phyloP scores from a whole-genome alignment of 2,797 vertebrate genomes.

The Tamandua tetradactyla region DNA sequence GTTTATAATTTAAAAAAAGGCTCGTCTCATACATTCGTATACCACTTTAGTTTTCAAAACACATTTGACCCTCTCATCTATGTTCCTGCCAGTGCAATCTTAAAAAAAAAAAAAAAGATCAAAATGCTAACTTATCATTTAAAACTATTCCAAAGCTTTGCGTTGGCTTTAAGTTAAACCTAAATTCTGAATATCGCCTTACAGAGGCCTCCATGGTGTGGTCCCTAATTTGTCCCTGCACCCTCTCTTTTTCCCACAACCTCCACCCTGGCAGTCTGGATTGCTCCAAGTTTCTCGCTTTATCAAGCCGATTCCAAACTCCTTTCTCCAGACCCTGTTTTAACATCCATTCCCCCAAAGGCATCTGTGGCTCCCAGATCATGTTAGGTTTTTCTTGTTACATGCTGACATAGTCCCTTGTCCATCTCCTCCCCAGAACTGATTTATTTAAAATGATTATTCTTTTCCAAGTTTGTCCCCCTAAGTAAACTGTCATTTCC shows the following conservation, averaged over 20 bases:
- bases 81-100: neutral
- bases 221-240: neutral
- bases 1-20: neutral
- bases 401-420: neutral
- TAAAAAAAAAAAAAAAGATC: neutral
- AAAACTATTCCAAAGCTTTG: neutral
- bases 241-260: neutral
- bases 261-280: neutral
- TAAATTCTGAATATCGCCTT: neutral
- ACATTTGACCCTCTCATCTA: neutral
- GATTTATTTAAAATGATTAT: neutral
- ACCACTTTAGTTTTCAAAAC: neutral
- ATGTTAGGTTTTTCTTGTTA: neutral
- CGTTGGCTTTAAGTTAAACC: neutral
- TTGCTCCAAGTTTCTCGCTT: neutral
- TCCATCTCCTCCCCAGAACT: neutral
- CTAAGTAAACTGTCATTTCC: neutral
- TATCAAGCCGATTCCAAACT: neutral
- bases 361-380: neutral
- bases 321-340: neutral
- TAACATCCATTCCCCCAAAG: neutral
- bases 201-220: neutral
- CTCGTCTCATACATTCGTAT: neutral
- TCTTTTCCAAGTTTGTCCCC: neutral
- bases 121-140: neutral